A percentile compares a stretch with the other conserved stretches of the same genome.
Conservation (phyloP, 1,140 invertebrate species). For the Anagrus nilaparvatae region DNA sequence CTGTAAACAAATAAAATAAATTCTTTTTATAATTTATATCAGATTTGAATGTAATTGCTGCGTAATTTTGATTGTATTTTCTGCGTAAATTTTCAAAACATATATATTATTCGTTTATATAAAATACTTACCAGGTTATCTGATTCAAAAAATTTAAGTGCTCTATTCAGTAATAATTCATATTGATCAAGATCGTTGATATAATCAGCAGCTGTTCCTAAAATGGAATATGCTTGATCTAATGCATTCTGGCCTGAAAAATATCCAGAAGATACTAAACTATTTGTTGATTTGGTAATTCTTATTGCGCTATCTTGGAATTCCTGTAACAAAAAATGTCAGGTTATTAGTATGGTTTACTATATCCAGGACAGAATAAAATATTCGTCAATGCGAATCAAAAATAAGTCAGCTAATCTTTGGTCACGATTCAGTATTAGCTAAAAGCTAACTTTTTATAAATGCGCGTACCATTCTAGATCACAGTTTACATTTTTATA, state of each 20-base stretch:
- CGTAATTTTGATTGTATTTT: background rate
- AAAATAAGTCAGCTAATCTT: too few relatives aligned
- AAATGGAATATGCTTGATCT: constrained; percentile 58
- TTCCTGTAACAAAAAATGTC: constrained; percentile 40
- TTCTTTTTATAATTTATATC: background rate
- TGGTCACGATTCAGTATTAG: too few relatives aligned
- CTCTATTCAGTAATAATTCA: constrained; percentile 53
- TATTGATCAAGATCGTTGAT: constrained; percentile 60
- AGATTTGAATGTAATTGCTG: background rate
- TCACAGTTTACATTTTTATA: too few relatives aligned
- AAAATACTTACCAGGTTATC: constrained; percentile 51
- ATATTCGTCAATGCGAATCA: too few relatives aligned
- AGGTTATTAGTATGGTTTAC: too few relatives aligned
- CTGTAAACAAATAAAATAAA: constrained; percentile 33
- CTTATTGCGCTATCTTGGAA: constrained; percentile 67
- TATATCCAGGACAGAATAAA: too few relatives aligned
- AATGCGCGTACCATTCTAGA: too few relatives aligned
- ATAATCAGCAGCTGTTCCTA: constrained; percentile 66
- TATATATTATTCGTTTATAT: background rate
- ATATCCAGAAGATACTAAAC: constrained; percentile 57
- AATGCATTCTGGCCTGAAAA: constrained; percentile 63
- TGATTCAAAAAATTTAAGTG: constrained; percentile 64
- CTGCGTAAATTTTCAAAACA: background rate
- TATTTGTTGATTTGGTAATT: constrained; percentile 69
- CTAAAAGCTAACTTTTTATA: too few relatives aligned